phyloP scores from a whole-genome alignment of 1,140 invertebrate genomes.

The Anastrepha obliqua region DNA sequence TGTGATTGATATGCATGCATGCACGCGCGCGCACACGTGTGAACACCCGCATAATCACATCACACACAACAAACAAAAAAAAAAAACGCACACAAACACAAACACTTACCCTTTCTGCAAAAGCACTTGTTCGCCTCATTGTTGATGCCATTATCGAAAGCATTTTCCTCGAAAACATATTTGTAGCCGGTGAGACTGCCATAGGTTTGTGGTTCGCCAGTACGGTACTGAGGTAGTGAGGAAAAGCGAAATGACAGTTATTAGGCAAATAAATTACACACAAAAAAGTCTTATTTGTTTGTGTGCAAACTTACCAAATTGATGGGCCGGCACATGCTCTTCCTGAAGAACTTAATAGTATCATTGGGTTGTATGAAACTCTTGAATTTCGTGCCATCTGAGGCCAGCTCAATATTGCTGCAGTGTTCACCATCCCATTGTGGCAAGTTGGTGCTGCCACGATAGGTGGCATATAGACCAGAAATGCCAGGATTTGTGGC shows the following conservation, averaged over 20 bases:
- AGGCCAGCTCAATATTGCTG: slow-evolving; percentile 84
- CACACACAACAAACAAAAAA: too few species aligned
- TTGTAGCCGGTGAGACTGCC: slow-evolving; percentile 79
- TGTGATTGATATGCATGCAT: not conserved
- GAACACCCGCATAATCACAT: not conserved
- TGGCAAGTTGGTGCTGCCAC: slow-evolving; percentile 81
- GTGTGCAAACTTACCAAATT: slow-evolving; percentile 78
- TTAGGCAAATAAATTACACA: not conserved
- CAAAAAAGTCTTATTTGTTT: slow-evolving; percentile 11
- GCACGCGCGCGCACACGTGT: not conserved
- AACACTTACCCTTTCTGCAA: slow-evolving; percentile 78
- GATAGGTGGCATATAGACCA: slow-evolving; percentile 86
- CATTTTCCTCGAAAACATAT: slow-evolving; percentile 84
- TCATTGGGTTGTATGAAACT: slow-evolving; percentile 82
- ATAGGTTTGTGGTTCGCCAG: slow-evolving; percentile 76
- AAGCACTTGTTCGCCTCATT: slow-evolving; percentile 86
- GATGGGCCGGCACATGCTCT: slow-evolving; percentile 86
- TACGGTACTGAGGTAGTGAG: slow-evolving; percentile 76
- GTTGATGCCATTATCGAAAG: slow-evolving; percentile 84
- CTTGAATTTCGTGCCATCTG: slow-evolving; percentile 89
- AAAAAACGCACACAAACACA: too few species aligned
- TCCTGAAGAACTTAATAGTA: slow-evolving; percentile 84
- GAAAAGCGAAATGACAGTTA: not conserved
- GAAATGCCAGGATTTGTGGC: slow-evolving; percentile 78
- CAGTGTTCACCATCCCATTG: slow-evolving; percentile 86